These are phyloP conservation scores for Callyntrura sp. DNA, from an alignment of 2,888 invertebrate species.

Conservation along the genomic window DNA sequence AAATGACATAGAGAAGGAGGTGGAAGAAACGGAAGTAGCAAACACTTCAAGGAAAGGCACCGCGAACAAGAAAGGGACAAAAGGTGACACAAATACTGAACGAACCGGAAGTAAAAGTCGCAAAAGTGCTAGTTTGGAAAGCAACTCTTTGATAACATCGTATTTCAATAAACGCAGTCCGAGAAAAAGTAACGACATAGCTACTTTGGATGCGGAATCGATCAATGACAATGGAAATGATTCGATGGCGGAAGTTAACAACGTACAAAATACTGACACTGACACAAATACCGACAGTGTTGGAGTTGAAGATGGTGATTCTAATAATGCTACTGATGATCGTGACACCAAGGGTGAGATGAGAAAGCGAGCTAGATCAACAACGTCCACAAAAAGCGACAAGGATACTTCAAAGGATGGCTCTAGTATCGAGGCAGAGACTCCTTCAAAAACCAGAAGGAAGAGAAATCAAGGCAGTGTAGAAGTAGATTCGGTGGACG, in stretches of 20 bases:
- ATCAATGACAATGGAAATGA: not conserved
- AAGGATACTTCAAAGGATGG: slow-evolving; percentile 41
- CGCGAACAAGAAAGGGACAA: not conserved
- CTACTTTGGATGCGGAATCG: slow-evolving; percentile 4
- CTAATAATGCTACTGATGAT: not conserved
- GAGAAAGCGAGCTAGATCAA: slow-evolving; percentile 44
- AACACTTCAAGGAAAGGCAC: not conserved
- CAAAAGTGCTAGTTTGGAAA: slow-evolving; percentile 50
- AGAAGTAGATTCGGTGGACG: not conserved
- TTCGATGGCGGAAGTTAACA: slow-evolving; percentile 20
- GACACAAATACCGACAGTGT: not conserved
- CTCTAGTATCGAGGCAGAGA: not conserved
- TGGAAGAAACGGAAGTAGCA: not conserved
- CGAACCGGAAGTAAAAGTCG: slow-evolving; percentile 1
- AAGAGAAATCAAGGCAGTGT: slow-evolving; percentile 44
- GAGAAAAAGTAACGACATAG: slow-evolving; percentile 38
- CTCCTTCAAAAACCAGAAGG: slow-evolving; percentile 23
- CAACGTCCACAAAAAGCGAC: slow-evolving; percentile 62
- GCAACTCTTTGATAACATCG: slow-evolving; percentile 68
- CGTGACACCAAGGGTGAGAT: not conserved
- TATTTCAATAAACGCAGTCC: slow-evolving; percentile 61
- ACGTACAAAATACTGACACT: slow-evolving; percentile 21
- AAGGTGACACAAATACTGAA: not conserved
- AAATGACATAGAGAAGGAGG: slow-evolving; percentile 9
- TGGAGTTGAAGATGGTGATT: not conserved